Evolutionary conservation across 1,140 invertebrate genomes (phyloP).

Genomic region (Anoplolepis gracilipes): DNA sequence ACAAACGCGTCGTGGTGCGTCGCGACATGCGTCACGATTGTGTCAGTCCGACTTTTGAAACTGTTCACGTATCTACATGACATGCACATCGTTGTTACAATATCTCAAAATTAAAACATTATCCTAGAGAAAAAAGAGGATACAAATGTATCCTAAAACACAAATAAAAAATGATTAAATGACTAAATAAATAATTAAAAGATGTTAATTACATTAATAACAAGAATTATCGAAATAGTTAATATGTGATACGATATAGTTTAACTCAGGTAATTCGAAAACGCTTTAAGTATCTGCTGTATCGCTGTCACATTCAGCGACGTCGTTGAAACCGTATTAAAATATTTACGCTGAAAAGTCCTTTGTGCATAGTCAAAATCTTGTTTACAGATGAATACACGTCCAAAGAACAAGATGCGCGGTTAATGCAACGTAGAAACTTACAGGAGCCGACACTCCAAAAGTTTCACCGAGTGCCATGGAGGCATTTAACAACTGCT

Average conservation of each 20-base stretch:
- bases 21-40: background rate
- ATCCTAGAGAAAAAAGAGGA: background rate
- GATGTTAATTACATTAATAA: background rate
- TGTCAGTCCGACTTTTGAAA: background rate
- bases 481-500: conserved; percentile 68
- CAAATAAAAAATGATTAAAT: background rate
- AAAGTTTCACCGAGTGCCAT: conserved; percentile 58
- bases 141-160: background rate
- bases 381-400: conserved; percentile 61
- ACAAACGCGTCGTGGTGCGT: background rate
- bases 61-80: background rate
- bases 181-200: background rate
- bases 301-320: background rate
- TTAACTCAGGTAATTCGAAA: background rate
- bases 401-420: conserved; percentile 40
- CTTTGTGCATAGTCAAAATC: conserved; percentile 39
- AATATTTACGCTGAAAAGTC: conserved; percentile 46
- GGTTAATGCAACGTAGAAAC: conserved; percentile 62
- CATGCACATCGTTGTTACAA: background rate
- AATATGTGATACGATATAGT: background rate
- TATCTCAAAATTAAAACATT: background rate
- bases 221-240: background rate
- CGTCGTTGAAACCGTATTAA: background rate
- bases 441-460: conserved; percentile 22
- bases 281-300: background rate